Base-by-base conservation (phyloP, 2,888 invertebrate genomes). In the Meteorus colon region DNA sequence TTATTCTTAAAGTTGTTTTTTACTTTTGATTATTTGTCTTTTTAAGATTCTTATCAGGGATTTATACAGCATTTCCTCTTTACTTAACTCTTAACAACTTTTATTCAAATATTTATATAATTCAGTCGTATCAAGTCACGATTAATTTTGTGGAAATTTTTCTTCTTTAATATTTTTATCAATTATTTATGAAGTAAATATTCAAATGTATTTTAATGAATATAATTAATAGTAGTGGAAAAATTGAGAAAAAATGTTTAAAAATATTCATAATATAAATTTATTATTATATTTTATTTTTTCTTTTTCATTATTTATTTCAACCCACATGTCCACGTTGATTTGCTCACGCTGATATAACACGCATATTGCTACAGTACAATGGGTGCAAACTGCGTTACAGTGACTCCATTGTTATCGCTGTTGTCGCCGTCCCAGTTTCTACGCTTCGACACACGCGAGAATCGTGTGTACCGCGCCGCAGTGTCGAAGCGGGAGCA, bases 371-470 rank as follows among this genome's bases (percentile, higher is more conserved):
- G 60, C 62, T 45, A 66, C 73, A 68, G 77, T 77, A 80, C 76
- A 80, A 80, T 80, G 76, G 79, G 80, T 76, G 77, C 79, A 78
- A 80, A 81, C 81, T 79, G 80, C 78, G 79, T 83, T 82, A 84
- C 82, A 82, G 82, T 85, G 82, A 82, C 84, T 86, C 82, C 85
- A 84, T 83, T 85, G 87, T 86, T 86, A 86, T 86, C 86, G 86
- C 83, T 82, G 80, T 85, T 83, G 85, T 84, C 83, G 86, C 82
- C 87, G 86, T 87, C 85, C 86, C 85, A 86, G 87, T 86, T 86
- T 86, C 86, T 85, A 82, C 85, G 87, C 82, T 85, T 82, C 82
- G 83, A 82, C 84, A 85, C 84, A 83, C 85, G 82, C 82, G 77
- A 79, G 78, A 80, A 19, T 55, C 55, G 19, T 19, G 55, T 55